A percentile compares a stretch with the other conserved stretches of the same genome.
phyloP scores from a whole-genome alignment of 2,113 vertebrate species.

The Eolophus roseicapilla region DNA sequence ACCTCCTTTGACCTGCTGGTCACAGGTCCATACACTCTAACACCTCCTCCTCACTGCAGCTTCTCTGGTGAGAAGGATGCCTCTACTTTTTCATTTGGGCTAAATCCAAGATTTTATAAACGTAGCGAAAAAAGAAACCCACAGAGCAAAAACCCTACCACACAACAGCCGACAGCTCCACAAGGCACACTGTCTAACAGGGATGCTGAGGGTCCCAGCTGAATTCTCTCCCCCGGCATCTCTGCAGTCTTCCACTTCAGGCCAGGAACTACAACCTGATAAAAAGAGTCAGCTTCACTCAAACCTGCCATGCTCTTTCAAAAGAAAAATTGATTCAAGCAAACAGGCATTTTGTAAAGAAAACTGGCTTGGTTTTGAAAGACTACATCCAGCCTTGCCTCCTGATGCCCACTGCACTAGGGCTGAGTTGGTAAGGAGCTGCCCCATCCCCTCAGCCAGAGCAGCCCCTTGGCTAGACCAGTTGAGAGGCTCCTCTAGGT shows the following conservation, averaged over 20 bases:
- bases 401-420: neutral
- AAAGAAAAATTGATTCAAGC: neutral
- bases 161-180: neutral
- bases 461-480: neutral
- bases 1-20: too few species aligned
- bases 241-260: neutral
- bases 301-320: fast-evolving
- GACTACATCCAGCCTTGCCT: neutral
- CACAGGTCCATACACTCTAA: neutral
- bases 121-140: neutral
- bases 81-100: neutral
- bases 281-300: neutral
- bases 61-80: neutral
- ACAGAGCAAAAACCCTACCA: neutral
- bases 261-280: neutral
- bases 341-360: neutral
- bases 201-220: neutral
- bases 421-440: neutral
- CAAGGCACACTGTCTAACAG: neutral
- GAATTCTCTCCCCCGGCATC: neutral
- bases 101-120: neutral
- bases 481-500: neutral
- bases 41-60: neutral
- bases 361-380: neutral
- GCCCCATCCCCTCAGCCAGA: neutral